Evolutionary conservation across 23 tunicate species (phyloP).

Genomic region (Styela clava): DNA sequence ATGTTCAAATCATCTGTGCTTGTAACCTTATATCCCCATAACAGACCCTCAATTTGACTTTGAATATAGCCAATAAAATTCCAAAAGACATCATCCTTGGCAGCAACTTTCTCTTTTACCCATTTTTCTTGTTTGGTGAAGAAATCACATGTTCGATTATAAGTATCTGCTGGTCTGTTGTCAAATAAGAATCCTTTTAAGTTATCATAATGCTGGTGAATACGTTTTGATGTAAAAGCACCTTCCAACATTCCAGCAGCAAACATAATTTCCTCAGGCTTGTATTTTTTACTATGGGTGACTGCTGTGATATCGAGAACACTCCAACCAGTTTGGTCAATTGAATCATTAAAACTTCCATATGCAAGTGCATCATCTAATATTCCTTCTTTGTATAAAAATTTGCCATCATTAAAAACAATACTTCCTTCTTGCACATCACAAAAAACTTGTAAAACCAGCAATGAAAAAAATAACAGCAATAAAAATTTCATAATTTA

Average conservation of each 20-base stretch:
- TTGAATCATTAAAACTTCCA: slow-evolving; percentile 30
- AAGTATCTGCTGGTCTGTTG: neutral
- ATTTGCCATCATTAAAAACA: slow-evolving; percentile 8
- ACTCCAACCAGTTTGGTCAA: slow-evolving; percentile 37
- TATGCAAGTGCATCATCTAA: slow-evolving; percentile 30
- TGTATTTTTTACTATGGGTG: neutral
- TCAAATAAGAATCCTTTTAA: slow-evolving; percentile 11
- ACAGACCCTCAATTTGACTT: slow-evolving; percentile 24
- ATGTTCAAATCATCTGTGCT: neutral
- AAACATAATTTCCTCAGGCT: slow-evolving; percentile 6
- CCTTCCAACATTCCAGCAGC: slow-evolving; percentile 48
- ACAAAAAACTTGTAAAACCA: neutral
- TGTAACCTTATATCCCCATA: neutral
- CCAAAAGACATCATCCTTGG: slow-evolving; percentile 21
- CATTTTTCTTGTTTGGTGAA: slow-evolving; percentile 21
- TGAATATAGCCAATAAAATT: slow-evolving; percentile 8
- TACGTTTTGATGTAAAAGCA: slow-evolving; percentile 19
- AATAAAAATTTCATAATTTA: neutral
- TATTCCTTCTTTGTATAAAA: slow-evolving; percentile 8
- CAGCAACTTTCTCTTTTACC: neutral
- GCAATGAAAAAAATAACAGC: neutral
- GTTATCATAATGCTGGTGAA: slow-evolving; percentile 23
- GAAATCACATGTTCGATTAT: slow-evolving; percentile 18
- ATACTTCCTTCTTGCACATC: neutral
- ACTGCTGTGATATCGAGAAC: slow-evolving; percentile 24